Evolutionary conservation across 1,140 invertebrate species (phyloP).

Genomic region (Bombus superbus): DNA sequence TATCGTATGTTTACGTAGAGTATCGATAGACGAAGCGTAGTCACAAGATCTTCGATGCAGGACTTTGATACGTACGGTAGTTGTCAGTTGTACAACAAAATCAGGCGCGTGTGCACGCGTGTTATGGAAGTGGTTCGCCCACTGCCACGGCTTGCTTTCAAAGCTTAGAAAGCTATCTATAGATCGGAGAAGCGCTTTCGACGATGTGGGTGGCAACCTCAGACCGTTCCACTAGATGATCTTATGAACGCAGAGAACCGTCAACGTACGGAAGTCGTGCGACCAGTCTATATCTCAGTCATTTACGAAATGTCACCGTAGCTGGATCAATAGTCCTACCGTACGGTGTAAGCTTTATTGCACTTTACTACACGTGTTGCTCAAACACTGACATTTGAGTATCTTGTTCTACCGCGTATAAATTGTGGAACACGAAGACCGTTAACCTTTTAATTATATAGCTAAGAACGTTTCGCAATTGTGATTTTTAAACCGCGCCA

Average conservation of each 20-base stretch:
- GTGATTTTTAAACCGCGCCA: neutral
- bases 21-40: neutral
- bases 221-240: slow-evolving; percentile 47
- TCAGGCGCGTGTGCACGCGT: slow-evolving; percentile 50
- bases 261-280: slow-evolving; percentile 61
- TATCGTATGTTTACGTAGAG: neutral
- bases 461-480: neutral
- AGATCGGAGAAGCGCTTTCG: slow-evolving; percentile 66
- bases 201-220: slow-evolving; percentile 77
- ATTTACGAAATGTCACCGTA: slow-evolving; percentile 29
- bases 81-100: slow-evolving; percentile 55
- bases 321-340: neutral
- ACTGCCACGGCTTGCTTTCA: slow-evolving; percentile 66
- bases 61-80: neutral
- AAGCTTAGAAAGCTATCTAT: slow-evolving; percentile 73
- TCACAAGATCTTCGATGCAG: neutral
- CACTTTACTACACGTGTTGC: neutral
- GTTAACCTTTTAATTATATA: slow-evolving; percentile 1
- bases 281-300: slow-evolving; percentile 58
- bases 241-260: slow-evolving; percentile 32
- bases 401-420: neutral
- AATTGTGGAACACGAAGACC: neutral
- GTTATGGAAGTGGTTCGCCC: slow-evolving; percentile 80
- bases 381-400: neutral
- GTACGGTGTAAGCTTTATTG: neutral